phyloP scores from a whole-genome alignment of 23 tunicate species.

The Oikopleura vanhoeffeni region DNA sequence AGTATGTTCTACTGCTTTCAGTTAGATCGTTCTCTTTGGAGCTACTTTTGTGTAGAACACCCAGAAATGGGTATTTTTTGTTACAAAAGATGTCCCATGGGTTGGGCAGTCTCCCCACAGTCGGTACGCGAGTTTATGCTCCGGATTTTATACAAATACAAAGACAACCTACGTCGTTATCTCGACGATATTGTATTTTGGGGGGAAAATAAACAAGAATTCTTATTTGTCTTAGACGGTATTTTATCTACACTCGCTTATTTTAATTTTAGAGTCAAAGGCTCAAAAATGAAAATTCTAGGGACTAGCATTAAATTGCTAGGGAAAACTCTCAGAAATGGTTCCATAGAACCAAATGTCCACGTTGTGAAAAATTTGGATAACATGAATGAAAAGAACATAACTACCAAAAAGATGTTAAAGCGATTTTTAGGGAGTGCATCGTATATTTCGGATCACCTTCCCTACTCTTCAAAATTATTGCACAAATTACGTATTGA shows the following conservation, averaged over 20 bases:
- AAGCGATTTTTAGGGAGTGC: not conserved
- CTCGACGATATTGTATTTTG: not conserved
- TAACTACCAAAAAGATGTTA: not conserved
- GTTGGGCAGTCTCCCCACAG: not conserved
- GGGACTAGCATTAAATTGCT: not conserved
- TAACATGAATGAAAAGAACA: not conserved
- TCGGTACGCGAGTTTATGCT: not conserved
- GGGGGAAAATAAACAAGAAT: not conserved
- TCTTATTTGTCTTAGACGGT: not conserved
- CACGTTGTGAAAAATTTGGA: not conserved
- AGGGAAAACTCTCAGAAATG: not conserved
- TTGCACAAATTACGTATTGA: not conserved
- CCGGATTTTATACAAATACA: not conserved
- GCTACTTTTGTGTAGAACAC: not conserved
- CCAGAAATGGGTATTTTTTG: not conserved
- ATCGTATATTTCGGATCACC: not conserved
- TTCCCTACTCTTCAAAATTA: not conserved
- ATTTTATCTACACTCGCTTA: not conserved
- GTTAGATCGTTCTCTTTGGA: not conserved
- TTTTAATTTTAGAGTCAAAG: not conserved
- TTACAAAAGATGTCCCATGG: conserved; percentile 2
- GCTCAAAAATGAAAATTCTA: not conserved
- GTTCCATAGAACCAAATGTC: not conserved
- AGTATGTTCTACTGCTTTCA: not conserved
- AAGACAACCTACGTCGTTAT: not conserved